Evolutionary conservation across 2,888 invertebrate species (phyloP), one percentile per base, ranked within the genome.

Genomic region (Lysandra coridon): DNA sequence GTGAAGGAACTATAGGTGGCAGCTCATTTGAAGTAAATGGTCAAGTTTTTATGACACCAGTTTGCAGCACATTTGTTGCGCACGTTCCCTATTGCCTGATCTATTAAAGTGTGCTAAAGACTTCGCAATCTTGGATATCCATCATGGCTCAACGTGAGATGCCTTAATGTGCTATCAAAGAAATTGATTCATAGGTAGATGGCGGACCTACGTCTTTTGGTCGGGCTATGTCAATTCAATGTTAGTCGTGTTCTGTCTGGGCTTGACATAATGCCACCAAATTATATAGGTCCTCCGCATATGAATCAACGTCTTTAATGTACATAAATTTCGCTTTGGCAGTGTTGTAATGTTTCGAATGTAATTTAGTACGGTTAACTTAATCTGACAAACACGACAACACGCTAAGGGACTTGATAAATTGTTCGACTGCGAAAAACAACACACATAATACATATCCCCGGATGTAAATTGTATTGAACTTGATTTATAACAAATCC

Each of bases 401-500:
- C 76, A 33, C 57, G 30, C 53, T 57, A 53, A 53, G 57, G 6
- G 53, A 76, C 14, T 76, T 76, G 76, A 76, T 57, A 57, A 76
- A 76, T 76, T 57, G 76, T 44, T 44, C 44, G 23, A 57, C 12
- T 76, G 53, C 33, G 57, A 76, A 17, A 53, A 53, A 76, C 23
- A 49, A 75, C 44, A 23, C 44, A 49, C 14, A 30, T 69, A 33
- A 69, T 69, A 4, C 74, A 10, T 74, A 49, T 49, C 30, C 12
- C 44, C 53, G n/a, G 30, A 76, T 76, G 49, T 53, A 76, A 76
- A 76, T 76, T 76, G 53, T 53, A 76, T 57, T 44, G 44, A n/a
- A 44, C 74, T 74, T 76, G 53, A 17, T 69, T 33, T 69, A 37
- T 69, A 33, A 33, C 14, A 33, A 69, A 1, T 37, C 14, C 57